Evolutionary conservation across 2,113 vertebrate species (phyloP), one percentile per base, ranked within the genome.

Genomic region (Capreolus pygargus): DNA sequence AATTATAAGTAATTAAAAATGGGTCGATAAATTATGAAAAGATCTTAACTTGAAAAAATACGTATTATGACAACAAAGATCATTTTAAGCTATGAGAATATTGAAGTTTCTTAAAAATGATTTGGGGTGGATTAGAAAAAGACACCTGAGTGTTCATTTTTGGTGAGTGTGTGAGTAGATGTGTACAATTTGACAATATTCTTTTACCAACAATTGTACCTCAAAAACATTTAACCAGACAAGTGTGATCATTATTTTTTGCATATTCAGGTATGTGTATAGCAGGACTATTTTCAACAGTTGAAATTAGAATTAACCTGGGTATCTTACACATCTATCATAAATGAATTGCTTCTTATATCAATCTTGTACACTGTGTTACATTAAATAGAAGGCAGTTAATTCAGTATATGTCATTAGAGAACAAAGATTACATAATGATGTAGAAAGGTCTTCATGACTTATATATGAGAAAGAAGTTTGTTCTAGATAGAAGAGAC

Each of bases 111-210:
- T 70, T 36, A 70, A 39, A 70, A 39, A 36, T 36, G 1, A 6
- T 78, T 19, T 28, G 39, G 55, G 8, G 7, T 55, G 23, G 33
- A 3, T 1, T 50, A 70, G 74, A 39, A 17, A 9, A 5, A 23
- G 8, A 3, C 28, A 7, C 39, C 3, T 0, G 0, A 25, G 11
- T 6, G 1, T 57, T 30, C 23, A 2, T 1, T 47, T 47, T 39
- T 15, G 21, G 27, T 33, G 33, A 15, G 2, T 23, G 12, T 39
- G 2, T 27, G 23, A 5, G 13, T 6, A 19, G 57, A 55, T 7
- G 0, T 1, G 0, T 9, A 27, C 1, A 5, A 25, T 33, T 39
- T n/a, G 10, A 11, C 14, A 3, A 8, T 4, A 17, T 16, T n/a
- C 5, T 55, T 55, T 50, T 13, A 28, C 43, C n/a, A 30, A 60